phyloP scores from a whole-genome alignment of 1,140 invertebrate species.

The Matsumurasca onukii region DNA sequence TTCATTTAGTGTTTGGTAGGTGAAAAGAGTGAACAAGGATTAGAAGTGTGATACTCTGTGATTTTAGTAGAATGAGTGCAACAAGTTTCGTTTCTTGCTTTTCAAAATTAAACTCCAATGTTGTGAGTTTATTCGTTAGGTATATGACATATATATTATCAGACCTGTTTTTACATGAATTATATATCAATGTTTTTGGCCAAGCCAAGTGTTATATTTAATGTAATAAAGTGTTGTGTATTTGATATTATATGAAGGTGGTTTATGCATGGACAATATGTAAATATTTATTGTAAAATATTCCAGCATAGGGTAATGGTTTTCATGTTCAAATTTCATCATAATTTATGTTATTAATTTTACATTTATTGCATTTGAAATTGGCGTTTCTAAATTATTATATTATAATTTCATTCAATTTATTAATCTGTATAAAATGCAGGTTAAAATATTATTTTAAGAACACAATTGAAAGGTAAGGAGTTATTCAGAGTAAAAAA shows the following conservation, averaged over 20 bases:
- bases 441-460: background rate
- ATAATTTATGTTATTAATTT: background rate
- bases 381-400: background rate
- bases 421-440: background rate
- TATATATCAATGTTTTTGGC: background rate
- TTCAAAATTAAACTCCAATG: background rate
- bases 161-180: background rate
- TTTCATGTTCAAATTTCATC: background rate
- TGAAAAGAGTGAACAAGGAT: too few species aligned
- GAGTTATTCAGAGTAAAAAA: background rate
- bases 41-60: background rate
- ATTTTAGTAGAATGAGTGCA: background rate
- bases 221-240: background rate
- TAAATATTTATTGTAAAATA: background rate
- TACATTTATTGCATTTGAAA: background rate
- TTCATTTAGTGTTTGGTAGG: too few species aligned
- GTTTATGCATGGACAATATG: background rate
- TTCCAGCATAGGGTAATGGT: background rate
- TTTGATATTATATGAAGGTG: background rate
- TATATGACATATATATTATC: background rate
- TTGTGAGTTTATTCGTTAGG: background rate
- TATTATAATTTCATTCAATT: background rate
- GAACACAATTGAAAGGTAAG: background rate
- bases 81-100: background rate
- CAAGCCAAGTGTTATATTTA: background rate